Evolutionary conservation across 2,888 invertebrate species (phyloP).

Genomic region (Patella caerulea): DNA sequence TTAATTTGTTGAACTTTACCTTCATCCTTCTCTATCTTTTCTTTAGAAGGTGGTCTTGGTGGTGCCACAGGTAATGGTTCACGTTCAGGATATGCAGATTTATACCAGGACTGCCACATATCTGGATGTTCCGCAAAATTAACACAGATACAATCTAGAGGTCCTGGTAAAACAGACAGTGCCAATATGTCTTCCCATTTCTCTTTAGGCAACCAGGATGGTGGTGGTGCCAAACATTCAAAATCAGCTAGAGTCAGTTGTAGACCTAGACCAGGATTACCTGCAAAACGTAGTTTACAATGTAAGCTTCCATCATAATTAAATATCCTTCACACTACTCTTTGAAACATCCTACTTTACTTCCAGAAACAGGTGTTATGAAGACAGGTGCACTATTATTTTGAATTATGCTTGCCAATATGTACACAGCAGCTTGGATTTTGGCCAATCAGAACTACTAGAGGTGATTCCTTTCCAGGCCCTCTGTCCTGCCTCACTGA

Average conservation of each 20-base stretch:
- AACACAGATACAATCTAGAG: constrained; percentile 67
- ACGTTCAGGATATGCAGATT: constrained; percentile 56
- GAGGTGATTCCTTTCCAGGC: too few relatives aligned
- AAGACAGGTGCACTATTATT: too few relatives aligned
- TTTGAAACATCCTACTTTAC: too few relatives aligned
- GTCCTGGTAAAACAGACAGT: constrained; percentile 68
- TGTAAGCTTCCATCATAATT: too few relatives aligned
- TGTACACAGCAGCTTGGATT: too few relatives aligned
- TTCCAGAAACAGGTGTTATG: too few relatives aligned
- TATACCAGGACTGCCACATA: constrained; percentile 67
- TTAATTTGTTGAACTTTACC: too few relatives aligned
- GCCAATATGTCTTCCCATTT: constrained; percentile 70
- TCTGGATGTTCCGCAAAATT: constrained; percentile 61
- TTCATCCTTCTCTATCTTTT: neutral
- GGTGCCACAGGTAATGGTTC: constrained; percentile 53
- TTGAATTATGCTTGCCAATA: too few relatives aligned
- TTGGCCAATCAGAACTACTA: too few relatives aligned
- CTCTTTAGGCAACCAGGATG: constrained; percentile 65
- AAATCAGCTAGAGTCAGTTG: constrained; percentile 67
- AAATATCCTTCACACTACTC: too few relatives aligned
- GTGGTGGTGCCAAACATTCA: constrained; percentile 62
- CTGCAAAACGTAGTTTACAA: constrained; percentile 38
- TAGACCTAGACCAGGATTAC: constrained; percentile 69
- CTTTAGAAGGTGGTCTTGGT: constrained; percentile 24
- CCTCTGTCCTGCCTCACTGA: too few relatives aligned